These are phyloP conservation scores for Aricia artaxerxes DNA, from an alignment of 2,888 invertebrate species.

Conservation along the genomic window DNA sequence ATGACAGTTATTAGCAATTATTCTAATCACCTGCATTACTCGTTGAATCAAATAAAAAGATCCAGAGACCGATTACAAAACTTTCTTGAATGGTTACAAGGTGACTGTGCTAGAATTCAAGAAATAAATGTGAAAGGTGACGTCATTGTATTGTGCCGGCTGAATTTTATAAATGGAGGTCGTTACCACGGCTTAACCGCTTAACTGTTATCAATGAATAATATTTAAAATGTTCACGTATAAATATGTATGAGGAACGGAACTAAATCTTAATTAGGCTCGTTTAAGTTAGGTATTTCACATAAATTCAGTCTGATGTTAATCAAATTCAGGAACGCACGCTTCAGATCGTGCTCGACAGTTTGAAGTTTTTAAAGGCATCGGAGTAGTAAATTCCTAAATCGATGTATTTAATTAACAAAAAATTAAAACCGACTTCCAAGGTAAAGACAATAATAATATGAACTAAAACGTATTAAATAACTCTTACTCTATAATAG, in stretches of 20 bases:
- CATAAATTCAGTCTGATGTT: background rate
- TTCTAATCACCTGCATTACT: too few species aligned
- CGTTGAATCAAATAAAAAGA: background rate
- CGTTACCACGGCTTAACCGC: background rate
- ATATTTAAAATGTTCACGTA: background rate
- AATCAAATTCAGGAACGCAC: background rate
- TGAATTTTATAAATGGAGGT: background rate
- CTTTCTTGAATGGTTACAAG: slow-evolving; percentile 20
- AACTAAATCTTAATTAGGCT: background rate
- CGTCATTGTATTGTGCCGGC: slow-evolving; percentile 12
- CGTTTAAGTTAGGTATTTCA: background rate
- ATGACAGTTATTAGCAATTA: too few species aligned
- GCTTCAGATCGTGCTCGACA: background rate
- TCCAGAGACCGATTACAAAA: background rate
- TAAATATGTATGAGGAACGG: background rate
- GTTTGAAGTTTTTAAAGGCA: background rate
- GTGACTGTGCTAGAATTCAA: slow-evolving; percentile 18
- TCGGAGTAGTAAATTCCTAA: background rate
- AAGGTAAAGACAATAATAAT: too few species aligned
- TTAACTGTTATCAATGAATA: slow-evolving; percentile 11
- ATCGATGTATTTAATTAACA: background rate
- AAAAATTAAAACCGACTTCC: too few species aligned
- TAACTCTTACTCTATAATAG: too few species aligned
- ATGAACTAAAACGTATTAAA: too few species aligned
- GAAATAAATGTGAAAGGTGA: background rate